Conservation (phyloP, 2,888 invertebrate genomes). For the Galerucella pusilla region DNA sequence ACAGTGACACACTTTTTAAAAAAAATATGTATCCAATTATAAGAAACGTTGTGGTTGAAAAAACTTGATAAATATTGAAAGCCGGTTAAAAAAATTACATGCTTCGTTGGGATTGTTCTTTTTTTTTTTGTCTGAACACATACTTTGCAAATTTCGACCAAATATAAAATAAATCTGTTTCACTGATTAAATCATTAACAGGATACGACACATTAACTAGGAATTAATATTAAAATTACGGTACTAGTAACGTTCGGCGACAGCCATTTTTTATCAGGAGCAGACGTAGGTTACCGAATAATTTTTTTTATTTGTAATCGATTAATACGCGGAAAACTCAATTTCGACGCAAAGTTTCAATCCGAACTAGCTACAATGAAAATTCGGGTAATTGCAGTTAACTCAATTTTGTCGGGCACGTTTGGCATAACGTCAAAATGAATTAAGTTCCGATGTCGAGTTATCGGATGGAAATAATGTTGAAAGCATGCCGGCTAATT, state of each 20-base stretch:
- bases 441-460: background rate
- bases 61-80: background rate
- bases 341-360: background rate
- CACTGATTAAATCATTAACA: background rate
- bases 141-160: too few relatives aligned
- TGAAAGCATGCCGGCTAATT: background rate
- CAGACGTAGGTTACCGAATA: background rate
- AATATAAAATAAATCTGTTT: background rate
- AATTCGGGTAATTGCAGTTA: background rate
- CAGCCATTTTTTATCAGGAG: slow-evolving; percentile 5
- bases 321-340: too few relatives aligned
- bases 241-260: background rate
- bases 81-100: background rate
- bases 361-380: background rate
- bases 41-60: slow-evolving; percentile 2
- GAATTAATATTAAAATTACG: background rate
- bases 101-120: background rate
- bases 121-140: background rate
- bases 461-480: background rate
- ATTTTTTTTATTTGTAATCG: background rate
- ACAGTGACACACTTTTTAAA: background rate
- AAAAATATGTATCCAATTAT: background rate
- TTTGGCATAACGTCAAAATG: slow-evolving; percentile 1
- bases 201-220: background rate
- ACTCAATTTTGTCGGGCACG: background rate